These are phyloP conservation scores for Brassicogethes aeneus DNA, from an alignment of 2,888 invertebrate species.

Conservation along the genomic window DNA sequence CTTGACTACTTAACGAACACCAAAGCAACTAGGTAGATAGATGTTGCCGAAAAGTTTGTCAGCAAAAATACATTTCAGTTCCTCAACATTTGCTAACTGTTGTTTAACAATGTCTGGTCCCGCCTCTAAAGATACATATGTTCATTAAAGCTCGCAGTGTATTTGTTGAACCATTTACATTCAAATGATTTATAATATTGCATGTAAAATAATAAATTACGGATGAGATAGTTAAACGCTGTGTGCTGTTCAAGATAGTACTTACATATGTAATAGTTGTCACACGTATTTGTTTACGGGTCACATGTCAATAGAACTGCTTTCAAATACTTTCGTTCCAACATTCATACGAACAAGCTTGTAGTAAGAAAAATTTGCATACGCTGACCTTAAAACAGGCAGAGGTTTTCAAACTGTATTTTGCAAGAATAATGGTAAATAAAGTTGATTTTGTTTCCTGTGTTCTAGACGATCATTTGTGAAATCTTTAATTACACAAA, in stretches of 20 bases:
- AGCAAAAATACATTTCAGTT: no score
- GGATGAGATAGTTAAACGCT: not conserved
- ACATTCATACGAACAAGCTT: no score
- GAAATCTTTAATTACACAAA: no score
- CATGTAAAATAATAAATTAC: not conserved
- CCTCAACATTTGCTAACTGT: no score
- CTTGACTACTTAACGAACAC: no score
- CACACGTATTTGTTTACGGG: not conserved
- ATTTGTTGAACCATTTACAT: not conserved
- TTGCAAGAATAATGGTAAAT: not conserved
- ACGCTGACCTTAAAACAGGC: slow-evolving; percentile 3
- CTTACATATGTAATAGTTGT: not conserved
- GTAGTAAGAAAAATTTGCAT: slow-evolving; percentile 4
- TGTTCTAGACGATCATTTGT: no score
- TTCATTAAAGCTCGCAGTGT: not conserved
- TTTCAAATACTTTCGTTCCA: not conserved
- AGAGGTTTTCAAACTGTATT: not conserved
- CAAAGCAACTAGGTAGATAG: no score
- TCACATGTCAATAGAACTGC: not conserved
- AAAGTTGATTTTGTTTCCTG: not conserved
- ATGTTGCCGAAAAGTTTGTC: no score
- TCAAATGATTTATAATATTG: not conserved
- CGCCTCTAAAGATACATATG: no score
- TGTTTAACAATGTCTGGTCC: no score
- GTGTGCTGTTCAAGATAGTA: not conserved